Evolutionary conservation across 2,888 invertebrate genomes (phyloP), one percentile per base, ranked within the genome.

Genomic region (Phengaris alcon): DNA sequence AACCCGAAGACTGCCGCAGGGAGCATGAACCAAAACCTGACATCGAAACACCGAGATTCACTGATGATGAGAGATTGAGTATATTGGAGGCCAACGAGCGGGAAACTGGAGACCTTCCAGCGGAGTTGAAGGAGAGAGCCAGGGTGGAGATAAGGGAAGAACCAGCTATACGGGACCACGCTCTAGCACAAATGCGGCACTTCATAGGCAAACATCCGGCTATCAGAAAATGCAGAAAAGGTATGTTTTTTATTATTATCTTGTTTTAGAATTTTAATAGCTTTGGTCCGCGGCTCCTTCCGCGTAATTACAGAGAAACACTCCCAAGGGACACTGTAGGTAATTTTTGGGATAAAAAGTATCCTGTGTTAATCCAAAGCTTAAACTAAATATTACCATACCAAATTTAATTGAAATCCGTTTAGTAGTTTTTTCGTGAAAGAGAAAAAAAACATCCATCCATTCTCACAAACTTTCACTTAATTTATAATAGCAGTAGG

Each of bases 201-300:
- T 98, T 97, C 95, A 97, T 97, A 79, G 91, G 94, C 73, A 97
- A 97, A 86, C 97, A 97, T 90, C 96, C 97, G 0, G 94, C 95
- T 76, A 98, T 98, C 80, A 96, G 95, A 82, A 95, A 95, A 82
- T 97, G 97, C 86, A 94, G 97, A 78, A 97, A 96, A 79, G 96
- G 96, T 96, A 82, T 87, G 87, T 79, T 46, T 22, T 57, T 13
- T 3, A 35, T 51, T 57, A 48, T 35, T 35, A 35, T 35, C 35
- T 35, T 35, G 35, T 35, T 35, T 35, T 2, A 35, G 0, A 35
- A 35, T 35, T 1, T 1, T 4, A 35, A 0, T 35, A 35, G 35
- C 35, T 35, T 35, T 35, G 0, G 35, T 35, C 35, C 35, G 22
- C 22, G 22, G 22, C 22, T 22, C 22, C 22, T 0, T 35, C 35